Base-by-base conservation (phyloP, 1,140 invertebrate genomes). In the Heterodera schachtii region DNA sequence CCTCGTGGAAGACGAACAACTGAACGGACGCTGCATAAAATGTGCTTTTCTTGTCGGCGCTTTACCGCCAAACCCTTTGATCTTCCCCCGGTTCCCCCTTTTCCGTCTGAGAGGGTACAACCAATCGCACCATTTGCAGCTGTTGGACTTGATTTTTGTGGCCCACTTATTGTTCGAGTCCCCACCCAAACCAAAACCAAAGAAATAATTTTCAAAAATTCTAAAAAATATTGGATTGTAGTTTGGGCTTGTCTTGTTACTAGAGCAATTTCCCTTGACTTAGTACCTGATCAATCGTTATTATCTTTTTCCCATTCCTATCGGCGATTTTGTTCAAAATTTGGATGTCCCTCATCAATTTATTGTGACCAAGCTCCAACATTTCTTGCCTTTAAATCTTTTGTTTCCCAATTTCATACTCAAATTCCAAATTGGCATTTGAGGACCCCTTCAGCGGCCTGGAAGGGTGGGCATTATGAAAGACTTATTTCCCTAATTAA, bases 381-480 rank as follows among this genome's bases (percentile, higher is more conserved):
- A 13, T 79, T 79, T 13, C 6, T 77, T 4, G 13, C 73, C 6
- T 75, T 75, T 46, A 43, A 16, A 21, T 46, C 44, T 46, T 46
- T 75, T 8, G n/a, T 60, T 9, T 1, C 57, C 7, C 57, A n/a
- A n/a, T 16, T 16, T 4, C 9, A 4, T 13, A 16, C 16, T 16
- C 8, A 11, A 60, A n/a, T n/a, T n/a, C n/a, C 19, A 11, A 73
- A 73, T 7, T 73, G 71, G 71, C 11, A 73, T 5, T 73, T 73
- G 16, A 11, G 71, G 4, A 11, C 71, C 43, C 71, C 71, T 44
- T 3, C 9, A 13, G 11, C 13, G 5, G 71, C 71, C 11, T 73
- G 71, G 71, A n/a, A 19, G 19, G 71, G 71, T n/a, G 71, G 71
- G 71, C 71, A 73, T n/a, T 73, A 73, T n/a, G 71, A 73, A n/a